A percentile compares a stretch with the other conserved stretches of the same genome.
These are phyloP conservation scores for Callyntrura sp. DNA, from an alignment of 2,888 invertebrate genomes.

Conservation along the genomic window DNA sequence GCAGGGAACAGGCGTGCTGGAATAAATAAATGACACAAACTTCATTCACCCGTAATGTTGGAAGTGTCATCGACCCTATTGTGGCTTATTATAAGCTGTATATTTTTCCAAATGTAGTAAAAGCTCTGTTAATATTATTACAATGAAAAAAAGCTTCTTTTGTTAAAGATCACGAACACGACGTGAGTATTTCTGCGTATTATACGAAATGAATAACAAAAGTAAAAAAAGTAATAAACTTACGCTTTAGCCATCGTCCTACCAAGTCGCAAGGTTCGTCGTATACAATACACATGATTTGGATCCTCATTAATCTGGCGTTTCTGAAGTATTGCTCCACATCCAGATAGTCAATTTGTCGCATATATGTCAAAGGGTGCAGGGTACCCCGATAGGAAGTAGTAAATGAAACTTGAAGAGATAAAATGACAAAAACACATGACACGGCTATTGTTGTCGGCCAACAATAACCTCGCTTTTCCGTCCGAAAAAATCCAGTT, in stretches of 20 bases:
- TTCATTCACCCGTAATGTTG: background rate
- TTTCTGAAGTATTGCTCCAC: slow-evolving; percentile 78
- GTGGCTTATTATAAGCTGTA: background rate
- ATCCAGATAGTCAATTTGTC: slow-evolving; percentile 77
- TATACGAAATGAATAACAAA: no score
- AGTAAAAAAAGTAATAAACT: slow-evolving; percentile 12
- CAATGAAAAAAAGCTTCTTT: no score
- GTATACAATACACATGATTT: slow-evolving; percentile 79
- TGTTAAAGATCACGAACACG: background rate
- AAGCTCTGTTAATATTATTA: no score
- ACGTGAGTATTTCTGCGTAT: background rate
- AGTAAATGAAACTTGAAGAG: slow-evolving; percentile 19
- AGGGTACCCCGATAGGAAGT: slow-evolving; percentile 68
- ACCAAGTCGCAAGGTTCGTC: slow-evolving; percentile 78
- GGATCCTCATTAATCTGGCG: slow-evolving; percentile 74
- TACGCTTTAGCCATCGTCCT: slow-evolving; percentile 79
- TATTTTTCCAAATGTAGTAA: background rate
- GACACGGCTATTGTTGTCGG: background rate
- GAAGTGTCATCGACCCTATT: background rate
- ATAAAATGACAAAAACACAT: slow-evolving; percentile 57
- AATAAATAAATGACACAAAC: slow-evolving; percentile 20
- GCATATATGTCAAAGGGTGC: slow-evolving; percentile 70
- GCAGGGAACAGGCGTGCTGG: slow-evolving; percentile 76
- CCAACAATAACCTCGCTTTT: background rate
- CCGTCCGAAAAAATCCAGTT: background rate